phyloP scores from a whole-genome alignment of 1,140 invertebrate species.

The Cydia amplana region DNA sequence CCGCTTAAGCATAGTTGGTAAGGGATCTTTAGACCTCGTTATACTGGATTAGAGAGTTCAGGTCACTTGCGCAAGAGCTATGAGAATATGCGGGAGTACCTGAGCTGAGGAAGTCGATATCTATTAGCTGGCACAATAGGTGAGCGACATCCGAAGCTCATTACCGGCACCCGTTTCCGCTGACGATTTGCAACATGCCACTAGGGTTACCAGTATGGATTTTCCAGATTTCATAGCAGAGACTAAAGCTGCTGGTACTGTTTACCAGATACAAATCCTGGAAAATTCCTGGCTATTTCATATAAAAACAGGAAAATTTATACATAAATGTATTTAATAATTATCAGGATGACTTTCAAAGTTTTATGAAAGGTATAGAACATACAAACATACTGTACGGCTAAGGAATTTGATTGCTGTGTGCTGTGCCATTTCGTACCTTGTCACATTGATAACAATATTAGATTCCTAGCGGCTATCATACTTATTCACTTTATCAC shows the following conservation, averaged over 20 bases:
- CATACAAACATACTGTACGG: no score
- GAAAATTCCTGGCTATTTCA: no score
- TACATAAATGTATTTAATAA: no score
- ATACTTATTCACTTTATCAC: no score
- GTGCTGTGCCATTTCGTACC: no score
- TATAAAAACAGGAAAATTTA: no score
- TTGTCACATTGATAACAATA: no score
- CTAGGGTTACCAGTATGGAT: conserved; percentile 38
- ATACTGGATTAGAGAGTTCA: not conserved
- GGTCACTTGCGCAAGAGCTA: not conserved
- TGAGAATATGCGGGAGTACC: conserved; percentile 43
- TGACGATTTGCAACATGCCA: conserved; percentile 68
- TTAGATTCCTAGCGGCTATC: no score
- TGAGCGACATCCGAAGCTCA: conserved; percentile 78
- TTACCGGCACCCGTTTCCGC: conserved; percentile 74
- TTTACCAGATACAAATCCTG: no score
- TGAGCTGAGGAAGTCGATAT: conserved; percentile 76
- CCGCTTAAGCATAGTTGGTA: not conserved
- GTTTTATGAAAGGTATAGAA: no score
- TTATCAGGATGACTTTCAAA: no score
- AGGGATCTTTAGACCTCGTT: not conserved
- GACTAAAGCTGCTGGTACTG: not conserved
- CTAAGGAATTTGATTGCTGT: no score
- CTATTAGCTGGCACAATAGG: conserved; percentile 78
- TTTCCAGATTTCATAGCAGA: not conserved